These are phyloP conservation scores for Vimba vimba DNA, from an alignment of 2,113 vertebrate species.

Conservation along the genomic window DNA sequence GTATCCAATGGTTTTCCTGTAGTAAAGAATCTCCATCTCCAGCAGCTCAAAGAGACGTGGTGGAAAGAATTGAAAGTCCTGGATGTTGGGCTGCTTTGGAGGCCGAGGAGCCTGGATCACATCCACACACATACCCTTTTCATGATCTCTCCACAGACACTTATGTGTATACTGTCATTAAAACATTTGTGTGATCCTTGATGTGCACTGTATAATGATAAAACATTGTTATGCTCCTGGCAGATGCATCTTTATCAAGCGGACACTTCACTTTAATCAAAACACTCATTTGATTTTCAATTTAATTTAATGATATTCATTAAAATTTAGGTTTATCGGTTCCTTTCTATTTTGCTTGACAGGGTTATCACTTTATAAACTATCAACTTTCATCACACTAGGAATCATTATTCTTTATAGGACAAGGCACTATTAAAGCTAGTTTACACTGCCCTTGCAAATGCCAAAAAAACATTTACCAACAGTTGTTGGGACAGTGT, in stretches of 20 bases:
- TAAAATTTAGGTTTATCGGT: slow-evolving; percentile 15
- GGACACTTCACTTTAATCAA: slow-evolving; percentile 15
- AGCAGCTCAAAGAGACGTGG: slow-evolving; percentile 87
- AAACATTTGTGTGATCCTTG: background rate
- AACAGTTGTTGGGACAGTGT: background rate
- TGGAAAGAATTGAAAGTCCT: slow-evolving; percentile 91
- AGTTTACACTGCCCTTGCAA: background rate
- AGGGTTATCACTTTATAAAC: slow-evolving; percentile 24
- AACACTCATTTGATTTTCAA: slow-evolving; percentile 25
- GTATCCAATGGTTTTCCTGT: slow-evolving; percentile 89
- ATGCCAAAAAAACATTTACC: background rate
- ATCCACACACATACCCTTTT: slow-evolving; percentile 33
- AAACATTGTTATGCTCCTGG: slow-evolving; percentile 6
- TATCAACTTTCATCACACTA: slow-evolving; percentile 8
- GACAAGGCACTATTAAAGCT: background rate
- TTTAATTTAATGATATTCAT: slow-evolving; percentile 29
- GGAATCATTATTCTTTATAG: background rate
- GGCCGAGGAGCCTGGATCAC: slow-evolving; percentile 83
- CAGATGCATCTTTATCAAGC: slow-evolving; percentile 7
- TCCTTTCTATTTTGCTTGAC: slow-evolving; percentile 14
- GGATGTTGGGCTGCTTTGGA: slow-evolving; percentile 89
- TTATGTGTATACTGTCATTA: background rate
- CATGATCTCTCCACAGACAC: slow-evolving; percentile 2
- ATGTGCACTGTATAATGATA: slow-evolving; percentile 5
- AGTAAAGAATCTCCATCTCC: slow-evolving; percentile 90